Base-by-base conservation (phyloP, 2,888 invertebrate genomes). In the Psococerastis gibbosa region DNA sequence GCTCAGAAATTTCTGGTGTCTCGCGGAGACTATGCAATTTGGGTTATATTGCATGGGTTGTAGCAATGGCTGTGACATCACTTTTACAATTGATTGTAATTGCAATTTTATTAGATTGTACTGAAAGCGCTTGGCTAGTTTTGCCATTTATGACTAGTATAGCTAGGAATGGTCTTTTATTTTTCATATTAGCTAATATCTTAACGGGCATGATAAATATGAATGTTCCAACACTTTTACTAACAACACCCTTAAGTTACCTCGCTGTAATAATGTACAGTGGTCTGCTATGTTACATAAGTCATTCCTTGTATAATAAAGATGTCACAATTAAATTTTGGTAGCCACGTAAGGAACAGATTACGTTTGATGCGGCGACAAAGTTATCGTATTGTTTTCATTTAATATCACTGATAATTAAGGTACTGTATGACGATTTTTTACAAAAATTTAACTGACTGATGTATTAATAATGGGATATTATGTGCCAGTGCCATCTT, bases 11-110 rank as follows among this genome's bases (percentile, higher is more conserved):
- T n/a, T n/a, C 70, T 43, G 71, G 73, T 34, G 64, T 76, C 3
- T 89, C 89, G 0, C 70, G 95, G 53, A 70, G 87, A 43, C 65
- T 89, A 50, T 84, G 82, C 2, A 95, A 94, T 62, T 60, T 78
- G 9, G 73, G 82, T 0, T 95, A 88, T 57, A 73, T 80, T 45
- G 56, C 76, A 15, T 89, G 83, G 75, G 69, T 83, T 51, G 66
- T 81, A 46, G 71, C 77, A 41, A 60, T 78, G 20, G 65, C 75
- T n/a, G 57, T 70, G 2, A 66, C 69, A 15, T 57, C 75, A 49
- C 55, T 73, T 1, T 62, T 64, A 22, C 53, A 71, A 17, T 67
- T 71, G 54, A 67, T 70, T 56, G 52, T 68, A n/a, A 54, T 69
- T 43, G 76, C 77, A 58, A 54, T 69, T 23, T 51, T 69, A 41